These are phyloP conservation scores for Steatornis caripensis DNA, from an alignment of 2,113 vertebrate genomes.

Conservation along the genomic window DNA sequence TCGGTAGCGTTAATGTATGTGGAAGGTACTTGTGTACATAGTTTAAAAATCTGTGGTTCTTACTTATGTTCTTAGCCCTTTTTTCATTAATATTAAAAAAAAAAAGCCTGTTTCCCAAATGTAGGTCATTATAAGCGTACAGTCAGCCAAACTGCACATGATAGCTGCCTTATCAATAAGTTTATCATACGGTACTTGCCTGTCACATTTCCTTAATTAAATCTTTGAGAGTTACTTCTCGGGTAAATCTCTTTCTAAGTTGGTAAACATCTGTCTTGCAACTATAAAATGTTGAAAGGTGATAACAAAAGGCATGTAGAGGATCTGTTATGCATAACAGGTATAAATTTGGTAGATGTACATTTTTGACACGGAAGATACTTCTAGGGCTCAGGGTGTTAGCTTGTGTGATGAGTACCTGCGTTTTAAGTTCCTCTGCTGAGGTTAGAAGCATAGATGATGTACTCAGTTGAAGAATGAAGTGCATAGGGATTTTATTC, in stretches of 20 bases:
- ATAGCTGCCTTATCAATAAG: slow-evolving; percentile 2
- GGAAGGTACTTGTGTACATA: accelerated
- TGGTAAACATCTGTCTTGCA: not conserved
- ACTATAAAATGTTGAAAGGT: not conserved
- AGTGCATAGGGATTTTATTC: not conserved
- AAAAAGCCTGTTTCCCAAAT: not conserved
- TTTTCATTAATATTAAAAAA: not conserved
- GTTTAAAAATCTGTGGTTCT: not conserved
- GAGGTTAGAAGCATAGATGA: not conserved
- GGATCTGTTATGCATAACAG: not conserved
- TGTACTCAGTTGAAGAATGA: not conserved
- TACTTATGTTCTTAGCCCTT: not conserved
- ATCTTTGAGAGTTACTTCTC: not conserved
- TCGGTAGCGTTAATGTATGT: not conserved
- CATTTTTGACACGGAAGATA: accelerated
- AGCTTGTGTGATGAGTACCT: not conserved
- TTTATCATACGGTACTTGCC: not conserved
- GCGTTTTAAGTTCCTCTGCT: not conserved
- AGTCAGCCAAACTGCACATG: not conserved
- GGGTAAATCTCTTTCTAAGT: not conserved
- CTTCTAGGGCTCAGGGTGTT: not conserved
- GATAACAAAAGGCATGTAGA: not conserved
- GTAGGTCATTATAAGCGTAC: not conserved
- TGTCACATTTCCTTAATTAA: not conserved
- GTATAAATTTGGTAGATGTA: not conserved